Conservation (phyloP, 2,888 invertebrate genomes). For the Patella depressa region DNA sequence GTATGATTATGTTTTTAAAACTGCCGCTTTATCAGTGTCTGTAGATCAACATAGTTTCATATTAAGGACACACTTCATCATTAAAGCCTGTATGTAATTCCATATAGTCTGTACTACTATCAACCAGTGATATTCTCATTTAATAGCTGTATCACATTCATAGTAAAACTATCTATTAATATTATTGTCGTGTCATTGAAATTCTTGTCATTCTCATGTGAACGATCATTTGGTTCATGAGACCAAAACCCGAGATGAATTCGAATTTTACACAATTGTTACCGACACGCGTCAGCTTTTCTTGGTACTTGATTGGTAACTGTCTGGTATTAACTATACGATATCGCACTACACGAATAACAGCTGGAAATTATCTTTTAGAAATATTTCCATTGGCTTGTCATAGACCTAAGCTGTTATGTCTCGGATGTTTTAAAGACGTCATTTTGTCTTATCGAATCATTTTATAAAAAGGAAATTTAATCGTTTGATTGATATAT, state of each 20-base stretch:
- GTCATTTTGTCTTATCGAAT: no score
- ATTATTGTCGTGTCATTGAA: background rate
- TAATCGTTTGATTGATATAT: no score
- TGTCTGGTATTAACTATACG: background rate
- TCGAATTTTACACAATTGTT: background rate
- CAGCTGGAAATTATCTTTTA: no score
- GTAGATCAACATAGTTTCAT: no score
- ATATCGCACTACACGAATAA: background rate
- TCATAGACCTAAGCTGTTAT: no score
- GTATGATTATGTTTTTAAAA: no score
- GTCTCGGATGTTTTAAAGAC: no score
- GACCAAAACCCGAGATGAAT: background rate
- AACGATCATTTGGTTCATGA: background rate
- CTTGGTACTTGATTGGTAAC: background rate
- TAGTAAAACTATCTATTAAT: background rate
- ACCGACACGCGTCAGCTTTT: background rate
- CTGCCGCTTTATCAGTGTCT: no score
- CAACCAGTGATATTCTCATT: background rate
- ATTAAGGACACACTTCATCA: no score
- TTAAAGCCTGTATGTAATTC: background rate
- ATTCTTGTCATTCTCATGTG: background rate
- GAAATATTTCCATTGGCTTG: no score
- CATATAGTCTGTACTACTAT: background rate
- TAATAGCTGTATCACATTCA: constrained; percentile 8
- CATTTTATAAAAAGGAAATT: no score